These are phyloP conservation scores for Prorops nasuta DNA, from an alignment of 1,140 invertebrate genomes.

Conservation along the genomic window DNA sequence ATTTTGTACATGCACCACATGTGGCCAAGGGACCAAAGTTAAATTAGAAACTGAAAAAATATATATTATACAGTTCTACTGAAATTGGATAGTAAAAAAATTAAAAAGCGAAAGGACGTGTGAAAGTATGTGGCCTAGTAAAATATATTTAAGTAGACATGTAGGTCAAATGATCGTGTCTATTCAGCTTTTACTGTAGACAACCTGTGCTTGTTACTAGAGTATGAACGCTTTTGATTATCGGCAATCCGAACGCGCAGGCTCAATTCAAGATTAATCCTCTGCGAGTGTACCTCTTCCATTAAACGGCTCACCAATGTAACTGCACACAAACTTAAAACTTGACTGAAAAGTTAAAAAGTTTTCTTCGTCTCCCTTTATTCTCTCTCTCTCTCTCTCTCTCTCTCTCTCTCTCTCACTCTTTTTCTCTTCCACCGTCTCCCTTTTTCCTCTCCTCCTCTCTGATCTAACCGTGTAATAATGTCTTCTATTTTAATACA, in stretches of 20 bases:
- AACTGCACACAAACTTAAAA: constrained; percentile 24
- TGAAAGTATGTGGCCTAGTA: too few relatives aligned
- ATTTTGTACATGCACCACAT: too few relatives aligned
- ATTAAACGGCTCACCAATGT: constrained; percentile 29
- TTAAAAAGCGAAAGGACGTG: too few relatives aligned
- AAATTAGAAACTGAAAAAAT: too few relatives aligned
- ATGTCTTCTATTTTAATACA: too few relatives aligned
- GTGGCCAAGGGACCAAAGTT: too few relatives aligned
- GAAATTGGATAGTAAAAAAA: too few relatives aligned
- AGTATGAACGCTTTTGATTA: constrained; percentile 38
- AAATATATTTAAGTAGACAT: neutral
- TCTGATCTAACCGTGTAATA: too few relatives aligned
- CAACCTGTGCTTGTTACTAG: constrained; percentile 30
- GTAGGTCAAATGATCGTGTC: constrained; percentile 31
- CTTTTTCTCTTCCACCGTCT: too few relatives aligned
- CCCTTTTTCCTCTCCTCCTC: too few relatives aligned
- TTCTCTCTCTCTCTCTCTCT: neutral
- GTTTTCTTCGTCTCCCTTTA: constrained; percentile 21
- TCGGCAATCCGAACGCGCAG: constrained; percentile 34
- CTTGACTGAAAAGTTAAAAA: constrained; percentile 26
- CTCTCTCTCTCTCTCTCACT: neutral
- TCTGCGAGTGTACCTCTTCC: constrained; percentile 28
- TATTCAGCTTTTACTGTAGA: constrained; percentile 20
- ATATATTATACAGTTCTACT: too few relatives aligned
- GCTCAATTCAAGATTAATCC: constrained; percentile 36